Conservation (phyloP, 2,113 vertebrate species). For the Hydrolagus affinis region DNA sequence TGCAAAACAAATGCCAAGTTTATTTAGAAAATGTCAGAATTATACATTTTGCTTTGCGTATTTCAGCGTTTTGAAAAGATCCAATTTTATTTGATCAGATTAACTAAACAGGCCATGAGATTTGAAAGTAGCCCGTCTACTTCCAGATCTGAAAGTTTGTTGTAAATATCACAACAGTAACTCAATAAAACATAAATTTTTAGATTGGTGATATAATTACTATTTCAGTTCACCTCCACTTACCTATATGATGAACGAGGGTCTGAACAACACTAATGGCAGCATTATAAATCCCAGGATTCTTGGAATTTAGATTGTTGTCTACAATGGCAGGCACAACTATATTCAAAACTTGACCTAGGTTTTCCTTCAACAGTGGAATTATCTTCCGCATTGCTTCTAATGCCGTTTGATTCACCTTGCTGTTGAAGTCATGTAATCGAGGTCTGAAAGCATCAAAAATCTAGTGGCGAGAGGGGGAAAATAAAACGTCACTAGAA, state of each 20-base stretch:
- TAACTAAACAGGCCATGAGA: too few relatives aligned
- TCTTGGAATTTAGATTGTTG: conserved; percentile 94
- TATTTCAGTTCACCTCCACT: conserved; percentile 14
- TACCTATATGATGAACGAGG: conserved; percentile 72
- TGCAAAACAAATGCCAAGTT: background rate
- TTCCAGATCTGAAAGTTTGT: too few relatives aligned
- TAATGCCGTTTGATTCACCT: conserved; percentile 78
- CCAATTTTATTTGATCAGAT: background rate
- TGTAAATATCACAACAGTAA: too few relatives aligned
- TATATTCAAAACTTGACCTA: conserved; percentile 77
- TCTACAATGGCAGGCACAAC: conserved; percentile 82
- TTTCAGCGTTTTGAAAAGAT: background rate
- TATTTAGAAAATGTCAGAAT: background rate
- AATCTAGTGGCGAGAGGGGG: conserved; percentile 53
- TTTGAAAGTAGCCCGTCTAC: too few relatives aligned
- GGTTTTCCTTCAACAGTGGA: conserved; percentile 63
- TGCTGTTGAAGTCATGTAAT: conserved; percentile 86
- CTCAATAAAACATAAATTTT: background rate
- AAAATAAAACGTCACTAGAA: background rate
- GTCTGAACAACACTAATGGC: conserved; percentile 70
- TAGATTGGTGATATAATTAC: background rate
- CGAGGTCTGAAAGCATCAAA: conserved; percentile 82
- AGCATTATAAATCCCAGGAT: conserved; percentile 72
- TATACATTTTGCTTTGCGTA: background rate
- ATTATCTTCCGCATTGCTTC: conserved; percentile 78